Percentiles rank a stretch among this genome's conserved stretches.
These are phyloP conservation scores for Boloria selene DNA, from an alignment of 2,888 invertebrate species.

Conservation along the genomic window DNA sequence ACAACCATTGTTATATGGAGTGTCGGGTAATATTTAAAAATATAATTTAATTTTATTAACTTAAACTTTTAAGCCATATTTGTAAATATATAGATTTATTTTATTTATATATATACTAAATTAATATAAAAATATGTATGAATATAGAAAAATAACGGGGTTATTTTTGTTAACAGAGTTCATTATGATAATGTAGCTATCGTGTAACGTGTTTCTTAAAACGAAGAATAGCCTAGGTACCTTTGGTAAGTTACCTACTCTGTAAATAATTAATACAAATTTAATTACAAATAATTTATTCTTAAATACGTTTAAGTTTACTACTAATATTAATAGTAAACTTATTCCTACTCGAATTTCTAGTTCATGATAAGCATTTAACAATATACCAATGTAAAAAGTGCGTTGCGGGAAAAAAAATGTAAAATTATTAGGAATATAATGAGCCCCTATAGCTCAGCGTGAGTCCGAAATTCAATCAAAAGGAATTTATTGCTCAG, in stretches of 20 bases:
- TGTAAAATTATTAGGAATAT: slow-evolving; percentile 66
- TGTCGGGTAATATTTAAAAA: background rate
- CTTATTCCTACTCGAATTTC: background rate
- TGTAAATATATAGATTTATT: no score
- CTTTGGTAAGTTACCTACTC: no score
- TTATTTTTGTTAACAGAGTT: no score
- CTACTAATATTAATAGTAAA: background rate
- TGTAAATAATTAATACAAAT: no score
- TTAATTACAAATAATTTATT: background rate
- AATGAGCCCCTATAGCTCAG: slow-evolving; percentile 81
- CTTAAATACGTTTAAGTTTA: background rate
- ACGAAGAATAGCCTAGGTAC: no score
- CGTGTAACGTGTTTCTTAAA: no score
- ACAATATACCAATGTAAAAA: slow-evolving; percentile 28
- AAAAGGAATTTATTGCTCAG: slow-evolving; percentile 79
- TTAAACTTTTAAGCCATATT: no score
- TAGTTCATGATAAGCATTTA: slow-evolving; percentile 1
- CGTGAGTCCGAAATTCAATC: slow-evolving; percentile 80
- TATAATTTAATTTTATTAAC: no score
- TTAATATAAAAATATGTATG: no score
- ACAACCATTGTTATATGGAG: slow-evolving; percentile 14
- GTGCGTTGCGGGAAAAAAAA: slow-evolving; percentile 51
- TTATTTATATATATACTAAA: no score
- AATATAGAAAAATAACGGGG: no score
- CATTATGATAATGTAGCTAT: no score